phyloP scores from a whole-genome alignment of 2,888 invertebrate genomes.

The Melanchra persicariae region DNA sequence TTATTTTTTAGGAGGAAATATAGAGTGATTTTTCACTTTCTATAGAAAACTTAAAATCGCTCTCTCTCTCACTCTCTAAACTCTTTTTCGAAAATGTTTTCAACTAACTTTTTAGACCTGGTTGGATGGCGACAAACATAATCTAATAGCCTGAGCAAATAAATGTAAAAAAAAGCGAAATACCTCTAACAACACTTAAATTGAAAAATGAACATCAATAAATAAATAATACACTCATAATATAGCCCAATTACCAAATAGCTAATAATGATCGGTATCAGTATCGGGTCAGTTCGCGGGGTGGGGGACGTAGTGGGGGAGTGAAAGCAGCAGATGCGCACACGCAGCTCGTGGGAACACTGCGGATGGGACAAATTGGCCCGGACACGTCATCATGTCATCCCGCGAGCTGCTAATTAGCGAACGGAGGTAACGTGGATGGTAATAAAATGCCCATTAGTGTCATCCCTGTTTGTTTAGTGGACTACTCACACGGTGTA shows the following conservation, averaged over 20 bases:
- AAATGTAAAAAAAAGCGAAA: not conserved
- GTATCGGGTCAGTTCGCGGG: conserved; percentile 50
- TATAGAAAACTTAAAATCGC: too few species aligned
- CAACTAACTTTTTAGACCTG: too few species aligned
- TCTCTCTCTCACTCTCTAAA: too few species aligned
- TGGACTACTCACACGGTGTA: conserved; percentile 10
- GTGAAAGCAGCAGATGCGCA: conserved; percentile 83
- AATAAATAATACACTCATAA: conserved; percentile 1
- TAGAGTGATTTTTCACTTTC: too few species aligned
- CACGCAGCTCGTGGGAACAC: conserved; percentile 83
- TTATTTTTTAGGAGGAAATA: too few species aligned
- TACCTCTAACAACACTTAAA: not conserved
- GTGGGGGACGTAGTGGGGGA: conserved; percentile 66
- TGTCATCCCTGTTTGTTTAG: not conserved
- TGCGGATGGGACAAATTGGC: conserved; percentile 72
- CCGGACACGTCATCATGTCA: conserved; percentile 81
- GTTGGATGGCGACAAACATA: too few species aligned
- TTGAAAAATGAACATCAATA: not conserved
- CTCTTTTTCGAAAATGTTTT: too few species aligned
- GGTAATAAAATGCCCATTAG: conserved; percentile 21
- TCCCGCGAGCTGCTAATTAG: conserved; percentile 68
- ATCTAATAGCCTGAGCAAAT: too few species aligned
- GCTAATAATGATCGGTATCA: conserved; percentile 63
- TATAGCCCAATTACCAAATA: conserved; percentile 26
- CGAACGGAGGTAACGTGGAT: conserved; percentile 3